A percentile compares a stretch with the other conserved stretches of the same genome.
Evolutionary conservation across 2,888 invertebrate genomes (phyloP).

Genomic region (Drosophila anomelani): DNA sequence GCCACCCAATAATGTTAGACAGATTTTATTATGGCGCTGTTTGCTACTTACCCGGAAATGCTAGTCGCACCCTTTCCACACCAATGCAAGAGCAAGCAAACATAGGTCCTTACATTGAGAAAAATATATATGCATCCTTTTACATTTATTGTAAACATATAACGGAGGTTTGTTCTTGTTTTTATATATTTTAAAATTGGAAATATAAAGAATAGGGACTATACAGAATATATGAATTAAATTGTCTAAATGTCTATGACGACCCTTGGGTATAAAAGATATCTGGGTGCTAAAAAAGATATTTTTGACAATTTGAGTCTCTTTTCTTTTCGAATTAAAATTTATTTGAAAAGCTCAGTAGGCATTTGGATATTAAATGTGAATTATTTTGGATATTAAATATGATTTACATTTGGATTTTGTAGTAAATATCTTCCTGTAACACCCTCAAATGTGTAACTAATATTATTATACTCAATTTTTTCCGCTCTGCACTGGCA

Average conservation of each 20-base stretch:
- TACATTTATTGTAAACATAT: background rate
- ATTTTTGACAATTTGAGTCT: too few species aligned
- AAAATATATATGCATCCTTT: background rate
- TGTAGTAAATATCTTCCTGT: background rate
- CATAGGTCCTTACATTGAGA: constrained; percentile 8
- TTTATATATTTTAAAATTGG: background rate
- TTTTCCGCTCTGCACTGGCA: constrained; percentile 17
- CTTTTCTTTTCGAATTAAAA: too few species aligned
- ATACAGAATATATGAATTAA: too few species aligned
- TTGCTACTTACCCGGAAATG: constrained; percentile 75
- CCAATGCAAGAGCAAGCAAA: constrained; percentile 4
- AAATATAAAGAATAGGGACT: too few species aligned
- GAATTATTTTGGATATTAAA: background rate
- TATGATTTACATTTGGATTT: background rate
- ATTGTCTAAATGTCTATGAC: too few species aligned
- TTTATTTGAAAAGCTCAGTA: too few species aligned
- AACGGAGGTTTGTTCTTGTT: background rate
- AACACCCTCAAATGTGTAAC: background rate
- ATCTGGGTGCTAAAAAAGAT: too few species aligned
- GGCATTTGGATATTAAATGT: background rate
- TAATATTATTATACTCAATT: background rate
- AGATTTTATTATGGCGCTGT: constrained; percentile 69
- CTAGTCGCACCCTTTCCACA: constrained; percentile 61
- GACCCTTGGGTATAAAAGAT: too few species aligned
- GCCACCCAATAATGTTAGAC: constrained; percentile 60